These are phyloP conservation scores for Drosophila percnosoma DNA, from an alignment of 2,888 invertebrate species.

Conservation along the genomic window DNA sequence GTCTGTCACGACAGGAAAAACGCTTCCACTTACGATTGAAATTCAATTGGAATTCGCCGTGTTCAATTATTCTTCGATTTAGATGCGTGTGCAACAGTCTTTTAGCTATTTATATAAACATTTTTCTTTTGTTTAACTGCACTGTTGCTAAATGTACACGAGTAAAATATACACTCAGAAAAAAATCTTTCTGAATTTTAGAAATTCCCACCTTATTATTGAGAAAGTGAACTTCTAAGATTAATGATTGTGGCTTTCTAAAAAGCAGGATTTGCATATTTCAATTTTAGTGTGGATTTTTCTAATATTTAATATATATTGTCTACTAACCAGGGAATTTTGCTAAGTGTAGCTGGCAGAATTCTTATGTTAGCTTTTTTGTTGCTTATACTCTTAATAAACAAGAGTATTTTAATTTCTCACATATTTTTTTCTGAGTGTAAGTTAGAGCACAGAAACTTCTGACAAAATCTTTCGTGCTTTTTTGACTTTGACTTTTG, in stretches of 20 bases:
- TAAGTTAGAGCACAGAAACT: not conserved
- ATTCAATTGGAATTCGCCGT: constrained; percentile 30
- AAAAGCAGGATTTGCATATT: not conserved
- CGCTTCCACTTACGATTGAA: constrained; percentile 24
- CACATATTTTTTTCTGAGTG: not conserved
- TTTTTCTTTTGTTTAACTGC: not conserved
- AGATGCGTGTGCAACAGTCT: constrained; percentile 24
- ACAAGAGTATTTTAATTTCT: not conserved
- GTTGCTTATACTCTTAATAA: rapidly evolving
- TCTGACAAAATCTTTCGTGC: not conserved
- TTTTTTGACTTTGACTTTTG: not conserved
- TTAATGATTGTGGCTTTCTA: not conserved
- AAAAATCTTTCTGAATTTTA: not conserved
- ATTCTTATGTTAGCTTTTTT: not conserved
- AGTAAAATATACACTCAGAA: not conserved
- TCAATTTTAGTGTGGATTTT: too few relatives aligned
- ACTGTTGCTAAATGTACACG: not conserved
- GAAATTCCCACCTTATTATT: not conserved
- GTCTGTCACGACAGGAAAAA: constrained; percentile 48
- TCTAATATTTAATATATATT: not conserved
- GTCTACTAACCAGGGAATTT: not conserved
- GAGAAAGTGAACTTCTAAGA: not conserved
- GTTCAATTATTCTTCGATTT: constrained; percentile 16
- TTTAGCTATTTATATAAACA: not conserved
- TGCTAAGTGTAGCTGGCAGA: not conserved